Percentiles rank a stretch among this genome's conserved stretches.
Conservation (phyloP, 1,140 invertebrate genomes). For the Sycophila sp. region DNA sequence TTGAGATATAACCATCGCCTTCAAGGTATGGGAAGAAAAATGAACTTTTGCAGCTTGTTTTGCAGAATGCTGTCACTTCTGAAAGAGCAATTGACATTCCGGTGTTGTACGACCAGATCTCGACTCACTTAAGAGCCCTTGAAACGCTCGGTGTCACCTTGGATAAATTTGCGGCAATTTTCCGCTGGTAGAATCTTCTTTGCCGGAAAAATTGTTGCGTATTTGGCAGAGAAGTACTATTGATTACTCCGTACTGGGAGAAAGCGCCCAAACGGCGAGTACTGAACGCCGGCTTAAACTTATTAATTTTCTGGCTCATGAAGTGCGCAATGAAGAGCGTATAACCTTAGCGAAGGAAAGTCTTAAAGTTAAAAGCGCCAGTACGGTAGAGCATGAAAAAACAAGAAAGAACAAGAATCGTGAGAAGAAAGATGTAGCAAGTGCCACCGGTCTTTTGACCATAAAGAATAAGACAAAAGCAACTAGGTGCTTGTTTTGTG, state of each 20-base stretch:
- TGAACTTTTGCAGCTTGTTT: too few relatives aligned
- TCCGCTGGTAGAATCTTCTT: constrained; percentile 51
- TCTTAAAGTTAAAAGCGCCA: constrained; percentile 9
- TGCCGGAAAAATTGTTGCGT: constrained; percentile 48
- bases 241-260: constrained; percentile 17
- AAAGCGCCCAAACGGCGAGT: background rate
- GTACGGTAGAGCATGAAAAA: background rate
- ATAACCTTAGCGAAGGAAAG: constrained; percentile 40
- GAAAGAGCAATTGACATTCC: too few relatives aligned
- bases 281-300: constrained; percentile 23
- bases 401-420: background rate
- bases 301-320: constrained; percentile 45
- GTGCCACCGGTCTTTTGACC: constrained; percentile 20
- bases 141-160: constrained; percentile 46
- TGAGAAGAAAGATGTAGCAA: constrained; percentile 22
- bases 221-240: constrained; percentile 41
- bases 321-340: constrained; percentile 46
- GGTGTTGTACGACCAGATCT: too few relatives aligned
- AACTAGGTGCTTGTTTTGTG: constrained; percentile 37
- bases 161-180: constrained; percentile 49
- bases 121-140: constrained; percentile 36
- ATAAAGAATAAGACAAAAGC: constrained; percentile 10
- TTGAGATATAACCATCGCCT: too few relatives aligned
- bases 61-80: too few relatives aligned
- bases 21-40: too few relatives aligned